Base-by-base conservation (phyloP, 1,140 invertebrate species). In the Idris sp. region DNA sequence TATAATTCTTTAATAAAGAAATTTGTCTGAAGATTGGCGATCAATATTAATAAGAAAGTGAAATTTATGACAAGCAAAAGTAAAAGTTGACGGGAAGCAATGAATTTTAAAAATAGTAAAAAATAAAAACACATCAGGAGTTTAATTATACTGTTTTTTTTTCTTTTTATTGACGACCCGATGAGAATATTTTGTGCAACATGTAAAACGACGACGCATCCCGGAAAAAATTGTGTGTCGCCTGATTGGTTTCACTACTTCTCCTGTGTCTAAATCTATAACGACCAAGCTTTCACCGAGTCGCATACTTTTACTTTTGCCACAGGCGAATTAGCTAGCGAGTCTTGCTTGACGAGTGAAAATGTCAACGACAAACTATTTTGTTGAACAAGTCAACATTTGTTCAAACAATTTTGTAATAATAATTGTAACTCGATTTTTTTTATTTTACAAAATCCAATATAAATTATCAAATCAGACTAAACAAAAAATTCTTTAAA, bases 221-320 rank as follows among this genome's bases (percentile, higher is more conserved):
- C 25, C 61, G 59, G 69, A 73, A 73, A 53, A 58, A 18, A 25
- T 19, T 30, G 30, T 11, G 13, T 19, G 14, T 19, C 31, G 36
- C 9, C 25, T 40, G 31, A 41, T 19, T 36, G 41, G 41, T 13
- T 19, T 16, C 31, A 33, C 56, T 74, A 35, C 28, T 49, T 71
- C 67, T 40, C 51, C 67, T 48, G 68, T 48, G 58, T 62, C 56
- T 72, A 65, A 71, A 64, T 73, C 54, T 58, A 76, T 62, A 61
- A 58, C 35, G 41, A 61, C 61, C 65, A 30, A 62, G 80, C 83
- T 87, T 85, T 85, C 84, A 83, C 83, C 78, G 40, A 79, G 79
- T 83, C 81, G 69, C 36, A 54, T 79, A 86, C 85, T 86, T 87
- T 87, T 87, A 87, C 85, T 87, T 87, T 87, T 86, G 84, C 85